A percentile compares a stretch with the other conserved stretches of the same genome.
phyloP scores from a whole-genome alignment of 1,140 invertebrate genomes.

The Drosophila eugracilis region DNA sequence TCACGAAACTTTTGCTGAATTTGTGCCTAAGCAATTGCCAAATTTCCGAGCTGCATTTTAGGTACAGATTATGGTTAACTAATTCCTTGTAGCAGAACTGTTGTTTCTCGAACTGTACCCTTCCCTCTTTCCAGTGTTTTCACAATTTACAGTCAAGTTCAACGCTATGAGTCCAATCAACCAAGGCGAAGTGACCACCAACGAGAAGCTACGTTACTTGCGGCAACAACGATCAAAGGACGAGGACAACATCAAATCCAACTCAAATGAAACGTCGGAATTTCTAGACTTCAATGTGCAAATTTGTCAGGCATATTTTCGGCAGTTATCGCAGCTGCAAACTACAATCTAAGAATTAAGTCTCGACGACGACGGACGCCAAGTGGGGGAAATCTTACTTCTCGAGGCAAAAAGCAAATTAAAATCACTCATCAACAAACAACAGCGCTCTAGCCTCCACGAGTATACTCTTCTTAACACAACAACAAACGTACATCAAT shows the following conservation, averaged over 20 bases:
- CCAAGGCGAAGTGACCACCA: not conserved
- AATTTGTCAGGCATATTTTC: not conserved
- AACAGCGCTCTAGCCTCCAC: not conserved
- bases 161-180: no score
- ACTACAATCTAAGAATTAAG: not conserved
- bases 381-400: not conserved
- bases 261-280: not conserved
- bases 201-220: not conserved
- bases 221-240: not conserved
- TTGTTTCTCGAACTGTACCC: not conserved
- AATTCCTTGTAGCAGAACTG: no score
- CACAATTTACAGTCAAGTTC: not conserved
- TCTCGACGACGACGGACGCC: not conserved
- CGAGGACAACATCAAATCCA: not conserved
- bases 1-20: no score
- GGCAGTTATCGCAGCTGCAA: not conserved
- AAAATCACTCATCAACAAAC: not conserved
- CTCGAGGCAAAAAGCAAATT: no score
- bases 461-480: not conserved
- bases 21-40: no score
- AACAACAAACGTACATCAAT: no score
- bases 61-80: not conserved
- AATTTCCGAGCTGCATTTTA: no score
- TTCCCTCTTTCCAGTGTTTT: not conserved
- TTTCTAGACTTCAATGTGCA: not conserved